Base-by-base conservation (phyloP, 2,888 invertebrate genomes). In the Trisateles emortualis region DNA sequence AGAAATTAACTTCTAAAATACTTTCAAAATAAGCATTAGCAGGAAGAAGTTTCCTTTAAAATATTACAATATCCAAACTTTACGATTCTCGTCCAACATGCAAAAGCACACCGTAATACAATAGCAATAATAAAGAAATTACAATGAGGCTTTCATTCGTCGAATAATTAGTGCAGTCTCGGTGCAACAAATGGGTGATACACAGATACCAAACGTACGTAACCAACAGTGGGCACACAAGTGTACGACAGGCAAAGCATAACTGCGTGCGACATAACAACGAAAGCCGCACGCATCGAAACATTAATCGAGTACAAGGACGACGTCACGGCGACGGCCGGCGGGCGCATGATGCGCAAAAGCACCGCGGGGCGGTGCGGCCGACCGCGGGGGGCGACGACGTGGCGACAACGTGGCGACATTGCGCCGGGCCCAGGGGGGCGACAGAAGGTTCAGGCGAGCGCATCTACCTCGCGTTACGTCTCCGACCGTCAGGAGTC, bases 401-500 rank as follows among this genome's bases (percentile, higher is more conserved):
- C 63, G 66, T 50, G 65, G 56, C 19, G 32, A 26, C 26, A 32
- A n/a, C 62, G 32, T 50, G 65, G 54, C 19, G 32, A 26, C 26
- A 8, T 8, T 26, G 26, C 26, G 26, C 26, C 22, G 32, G 41
- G 11, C 33, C 35, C 8, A n/a, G 24, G 46, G 59, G 19, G 40
- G 47, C 47, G 53, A 50, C 38, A 46, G 59, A 62, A 68, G 47
- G 58, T 71, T 84, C 86, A 87, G 52, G 72, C 70, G 60, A 68
- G 75, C 72, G 82, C 77, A 59, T 61, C 76, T 52, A 59, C 79
- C 59, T 49, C 81, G 78, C 82, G 75, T 85, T 90, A 90, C 14
- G 87, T 87, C 60, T 78, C 73, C 55, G 90, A 76, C 71, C 93
- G 94, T 95, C 95, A 95, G 86, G 96, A 96, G 82, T 96, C 96